Evolutionary conservation across 2,113 vertebrate species (phyloP).

Genomic region (Halcyon malimbica): DNA sequence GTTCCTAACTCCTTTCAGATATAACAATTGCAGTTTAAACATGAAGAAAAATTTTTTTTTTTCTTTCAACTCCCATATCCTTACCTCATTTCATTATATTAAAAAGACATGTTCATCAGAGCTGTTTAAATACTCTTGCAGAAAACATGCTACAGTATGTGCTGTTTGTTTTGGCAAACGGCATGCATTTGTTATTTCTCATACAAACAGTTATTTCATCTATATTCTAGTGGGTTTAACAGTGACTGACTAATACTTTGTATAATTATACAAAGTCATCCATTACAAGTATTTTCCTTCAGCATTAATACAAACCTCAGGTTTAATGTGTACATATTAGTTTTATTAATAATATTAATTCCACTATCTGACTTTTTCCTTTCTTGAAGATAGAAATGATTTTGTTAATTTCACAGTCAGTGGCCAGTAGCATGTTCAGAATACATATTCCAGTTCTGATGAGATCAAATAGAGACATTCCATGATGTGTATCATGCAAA

Average conservation of each 20-base stretch:
- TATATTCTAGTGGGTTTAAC: neutral
- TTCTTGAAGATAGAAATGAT: neutral
- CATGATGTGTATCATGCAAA: slow-evolving; percentile 42
- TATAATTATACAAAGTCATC: slow-evolving; percentile 6
- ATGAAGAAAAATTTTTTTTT: neutral
- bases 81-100: neutral
- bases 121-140: neutral
- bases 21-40: neutral
- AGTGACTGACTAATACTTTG: neutral
- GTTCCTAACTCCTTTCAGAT: neutral
- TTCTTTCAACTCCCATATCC: neutral
- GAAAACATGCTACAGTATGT: neutral
- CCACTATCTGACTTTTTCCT: neutral
- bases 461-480: slow-evolving; percentile 34
- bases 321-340: neutral
- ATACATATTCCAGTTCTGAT: neutral
- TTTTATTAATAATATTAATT: slow-evolving; percentile 22
- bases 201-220: neutral
- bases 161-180: slow-evolving; percentile 16
- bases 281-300: neutral
- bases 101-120: neutral
- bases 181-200: neutral
- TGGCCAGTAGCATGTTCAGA: neutral
- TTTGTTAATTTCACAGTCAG: slow-evolving; percentile 33
- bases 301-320: neutral